Conservation (phyloP, 2,888 invertebrate species). For the Tanytarsus gracilentus region DNA sequence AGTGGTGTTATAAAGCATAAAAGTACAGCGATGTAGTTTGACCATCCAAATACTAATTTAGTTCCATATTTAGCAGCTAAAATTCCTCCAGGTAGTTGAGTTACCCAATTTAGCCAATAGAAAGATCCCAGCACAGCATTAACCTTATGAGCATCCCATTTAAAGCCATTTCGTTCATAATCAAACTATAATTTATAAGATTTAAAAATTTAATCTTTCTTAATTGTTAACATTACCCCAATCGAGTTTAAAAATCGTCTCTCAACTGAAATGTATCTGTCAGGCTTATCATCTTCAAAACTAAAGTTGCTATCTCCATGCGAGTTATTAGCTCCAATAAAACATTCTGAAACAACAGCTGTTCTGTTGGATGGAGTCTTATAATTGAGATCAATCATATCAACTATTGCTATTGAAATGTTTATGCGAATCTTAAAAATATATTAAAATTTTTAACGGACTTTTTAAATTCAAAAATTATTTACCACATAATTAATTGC, state of each 20-base stretch:
- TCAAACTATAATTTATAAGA: conserved; percentile 16
- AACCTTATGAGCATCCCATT: conserved; percentile 58
- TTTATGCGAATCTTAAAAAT: conserved; percentile 57
- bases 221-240: conserved; percentile 9
- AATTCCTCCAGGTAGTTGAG: conserved; percentile 64
- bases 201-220: not conserved
- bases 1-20: conserved; percentile 58
- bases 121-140: conserved; percentile 57
- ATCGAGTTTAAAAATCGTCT: conserved; percentile 17
- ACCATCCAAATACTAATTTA: conserved; percentile 58
- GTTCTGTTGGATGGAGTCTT: conserved; percentile 4
- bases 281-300: not conserved
- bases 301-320: not conserved
- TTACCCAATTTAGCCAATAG: conserved; percentile 63
- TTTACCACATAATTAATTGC: conserved; percentile 62
- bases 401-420: conserved; percentile 57
- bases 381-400: conserved; percentile 45
- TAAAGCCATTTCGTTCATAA: conserved; percentile 40
- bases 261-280: conserved; percentile 4
- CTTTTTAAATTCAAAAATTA: no score
- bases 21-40: conserved; percentile 54
- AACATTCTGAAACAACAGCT: conserved; percentile 6
- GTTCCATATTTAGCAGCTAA: conserved; percentile 61
- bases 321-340: not conserved
- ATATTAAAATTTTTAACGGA: no score